These are phyloP conservation scores for Copidosoma floridanum DNA, from an alignment of 1,140 invertebrate species.

Conservation along the genomic window DNA sequence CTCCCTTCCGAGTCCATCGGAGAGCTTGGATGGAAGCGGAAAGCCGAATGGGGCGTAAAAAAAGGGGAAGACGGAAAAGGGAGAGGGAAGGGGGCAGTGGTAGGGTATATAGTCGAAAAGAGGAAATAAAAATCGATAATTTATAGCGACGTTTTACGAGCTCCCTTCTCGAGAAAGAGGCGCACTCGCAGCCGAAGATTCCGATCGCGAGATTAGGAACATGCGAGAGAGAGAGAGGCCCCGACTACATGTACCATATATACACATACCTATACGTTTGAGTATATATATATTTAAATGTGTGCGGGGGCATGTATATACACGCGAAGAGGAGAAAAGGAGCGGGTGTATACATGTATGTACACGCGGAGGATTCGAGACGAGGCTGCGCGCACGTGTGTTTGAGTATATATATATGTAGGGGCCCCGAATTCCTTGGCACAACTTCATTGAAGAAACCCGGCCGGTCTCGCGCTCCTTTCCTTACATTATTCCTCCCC, in stretches of 20 bases:
- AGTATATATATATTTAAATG: too few species aligned
- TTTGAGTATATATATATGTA: too few species aligned
- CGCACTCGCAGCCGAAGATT: conserved; percentile 9
- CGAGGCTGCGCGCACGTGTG: conserved; percentile 18
- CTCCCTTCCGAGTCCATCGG: too few species aligned
- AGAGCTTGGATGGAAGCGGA: background rate
- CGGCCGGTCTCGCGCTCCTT: conserved; percentile 10
- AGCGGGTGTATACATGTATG: too few species aligned
- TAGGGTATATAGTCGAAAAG: conserved; percentile 13
- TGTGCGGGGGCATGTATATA: too few species aligned
- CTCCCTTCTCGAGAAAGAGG: conserved; percentile 5
- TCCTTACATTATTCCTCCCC: background rate
- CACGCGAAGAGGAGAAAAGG: too few species aligned
- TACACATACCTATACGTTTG: too few species aligned
- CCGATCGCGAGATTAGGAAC: conserved; percentile 25
- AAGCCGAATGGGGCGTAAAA: conserved; percentile 1
- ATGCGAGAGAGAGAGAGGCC: background rate
- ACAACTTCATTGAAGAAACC: conserved; percentile 29
- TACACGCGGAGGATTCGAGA: background rate
- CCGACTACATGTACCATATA: too few species aligned
- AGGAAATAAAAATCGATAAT: conserved; percentile 26
- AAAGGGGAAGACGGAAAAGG: too few species aligned
- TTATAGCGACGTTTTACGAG: conserved; percentile 29
- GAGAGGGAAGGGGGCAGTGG: conserved; percentile 12
- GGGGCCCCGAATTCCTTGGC: conserved; percentile 34